These are phyloP conservation scores for Agrochola lota DNA, from an alignment of 2,888 invertebrate species.

Conservation along the genomic window DNA sequence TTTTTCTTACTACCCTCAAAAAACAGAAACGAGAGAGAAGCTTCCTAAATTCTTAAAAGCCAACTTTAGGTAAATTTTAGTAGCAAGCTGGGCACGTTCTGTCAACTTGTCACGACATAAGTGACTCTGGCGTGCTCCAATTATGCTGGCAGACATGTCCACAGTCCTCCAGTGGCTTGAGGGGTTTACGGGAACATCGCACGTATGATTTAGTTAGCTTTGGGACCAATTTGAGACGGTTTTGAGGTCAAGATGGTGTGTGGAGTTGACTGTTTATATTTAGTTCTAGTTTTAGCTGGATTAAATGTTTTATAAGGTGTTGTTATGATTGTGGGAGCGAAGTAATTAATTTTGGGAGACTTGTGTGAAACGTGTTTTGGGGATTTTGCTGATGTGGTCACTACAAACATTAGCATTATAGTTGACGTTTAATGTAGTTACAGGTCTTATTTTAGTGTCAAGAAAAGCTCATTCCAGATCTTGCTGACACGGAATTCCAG, in stretches of 20 bases:
- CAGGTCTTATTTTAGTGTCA: not conserved
- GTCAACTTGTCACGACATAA: conserved; percentile 69
- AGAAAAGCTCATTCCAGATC: not conserved
- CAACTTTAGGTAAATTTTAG: conserved; percentile 68
- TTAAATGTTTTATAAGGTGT: conserved; percentile 37
- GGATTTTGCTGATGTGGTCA: not conserved
- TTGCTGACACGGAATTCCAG: not conserved
- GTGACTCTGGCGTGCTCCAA: conserved; percentile 69
- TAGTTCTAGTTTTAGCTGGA: conserved; percentile 35
- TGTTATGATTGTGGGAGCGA: conserved; percentile 18
- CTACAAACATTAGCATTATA: not conserved
- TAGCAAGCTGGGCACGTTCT: conserved; percentile 65
- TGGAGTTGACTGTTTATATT: conserved; percentile 54
- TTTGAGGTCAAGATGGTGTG: conserved; percentile 66
- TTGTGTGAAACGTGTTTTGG: conserved; percentile 9
- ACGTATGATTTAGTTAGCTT: conserved; percentile 69
- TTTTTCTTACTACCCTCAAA: conserved; percentile 34
- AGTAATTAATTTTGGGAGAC: conserved; percentile 21
- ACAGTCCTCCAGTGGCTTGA: conserved; percentile 64
- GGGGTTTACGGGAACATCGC: conserved; percentile 66
- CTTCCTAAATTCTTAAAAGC: conserved; percentile 57
- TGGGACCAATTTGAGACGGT: conserved; percentile 63
- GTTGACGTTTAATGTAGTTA: not conserved
- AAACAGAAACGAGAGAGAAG: conserved; percentile 27
- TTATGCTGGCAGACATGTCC: conserved; percentile 68